Evolutionary conservation across 2,888 invertebrate species (phyloP).

Genomic region (Drosophila formosana): DNA sequence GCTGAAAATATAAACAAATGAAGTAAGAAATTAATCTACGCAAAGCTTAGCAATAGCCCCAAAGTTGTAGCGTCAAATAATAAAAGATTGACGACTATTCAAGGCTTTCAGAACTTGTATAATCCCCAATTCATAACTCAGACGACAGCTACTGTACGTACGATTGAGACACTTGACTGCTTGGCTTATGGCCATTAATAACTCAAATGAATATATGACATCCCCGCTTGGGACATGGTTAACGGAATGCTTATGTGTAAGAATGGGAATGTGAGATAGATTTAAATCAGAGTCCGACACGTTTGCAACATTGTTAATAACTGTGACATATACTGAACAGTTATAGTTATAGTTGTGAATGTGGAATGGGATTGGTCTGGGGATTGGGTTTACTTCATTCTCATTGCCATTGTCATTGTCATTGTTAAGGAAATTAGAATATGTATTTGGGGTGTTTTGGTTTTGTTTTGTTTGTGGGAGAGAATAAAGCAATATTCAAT

Average conservation of each 20-base stretch:
- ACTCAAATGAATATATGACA: slow-evolving; percentile 22
- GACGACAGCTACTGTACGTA: slow-evolving; percentile 20
- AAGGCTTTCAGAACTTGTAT: neutral
- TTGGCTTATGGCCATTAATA: slow-evolving; percentile 26
- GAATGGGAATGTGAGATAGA: slow-evolving; percentile 4
- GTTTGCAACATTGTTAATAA: slow-evolving; percentile 52
- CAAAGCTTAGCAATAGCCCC: neutral
- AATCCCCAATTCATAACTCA: slow-evolving; percentile 29
- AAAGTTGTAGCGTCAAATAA: neutral
- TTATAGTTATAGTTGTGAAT: slow-evolving; percentile 32
- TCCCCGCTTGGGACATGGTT: slow-evolving; percentile 2
- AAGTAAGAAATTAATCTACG: neutral
- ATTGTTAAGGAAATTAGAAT: slow-evolving; percentile 61
- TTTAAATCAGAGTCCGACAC: slow-evolving; percentile 29
- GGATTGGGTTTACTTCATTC: slow-evolving; percentile 8
- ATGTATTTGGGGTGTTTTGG: slow-evolving; percentile 34
- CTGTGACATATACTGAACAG: slow-evolving; percentile 41
- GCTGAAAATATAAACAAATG: no score
- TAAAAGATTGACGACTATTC: slow-evolving; percentile 5
- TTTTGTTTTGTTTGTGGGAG: slow-evolving; percentile 46
- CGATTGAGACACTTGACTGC: slow-evolving; percentile 3
- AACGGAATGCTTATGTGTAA: neutral
- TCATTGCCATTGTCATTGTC: slow-evolving; percentile 12
- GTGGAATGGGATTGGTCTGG: slow-evolving; percentile 22
- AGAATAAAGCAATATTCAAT: slow-evolving; percentile 44